These are phyloP conservation scores for Miniopterus natalensis DNA, from an alignment of 2,113 vertebrate genomes.

Conservation along the genomic window DNA sequence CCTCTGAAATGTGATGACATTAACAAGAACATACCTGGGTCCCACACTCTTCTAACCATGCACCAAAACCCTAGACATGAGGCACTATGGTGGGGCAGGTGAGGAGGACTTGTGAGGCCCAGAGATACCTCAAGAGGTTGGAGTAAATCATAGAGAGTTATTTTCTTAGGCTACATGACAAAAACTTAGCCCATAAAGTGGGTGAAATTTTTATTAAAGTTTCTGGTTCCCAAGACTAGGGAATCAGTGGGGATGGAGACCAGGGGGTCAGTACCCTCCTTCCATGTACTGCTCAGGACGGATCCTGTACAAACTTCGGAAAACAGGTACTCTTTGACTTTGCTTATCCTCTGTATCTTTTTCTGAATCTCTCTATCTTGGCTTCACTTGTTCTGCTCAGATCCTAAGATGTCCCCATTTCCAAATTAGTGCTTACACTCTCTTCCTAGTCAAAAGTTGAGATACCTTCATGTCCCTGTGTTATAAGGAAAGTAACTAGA, in stretches of 20 bases:
- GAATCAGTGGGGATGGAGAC: not conserved
- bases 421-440: not conserved
- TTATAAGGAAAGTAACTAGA: not conserved
- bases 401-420: not conserved
- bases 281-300: not conserved
- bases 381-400: not conserved
- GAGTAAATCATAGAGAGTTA: not conserved
- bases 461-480: rapidly evolving
- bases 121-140: not conserved
- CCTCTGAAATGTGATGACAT: not conserved
- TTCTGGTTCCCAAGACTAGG: not conserved
- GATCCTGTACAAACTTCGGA: no score
- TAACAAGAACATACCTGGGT: no score
- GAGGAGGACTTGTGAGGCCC: not conserved
- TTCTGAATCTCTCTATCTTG: not conserved
- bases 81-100: no score
- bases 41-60: not conserved
- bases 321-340: not conserved
- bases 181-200: not conserved
- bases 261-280: not conserved
- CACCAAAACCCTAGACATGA: not conserved
- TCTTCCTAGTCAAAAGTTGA: not conserved
- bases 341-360: not conserved
- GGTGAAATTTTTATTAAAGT: not conserved
- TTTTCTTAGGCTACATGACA: not conserved